Evolutionary conservation across 2,888 invertebrate genomes (phyloP), one percentile per base, ranked within the genome.

Genomic region (Schizaphis graminum): DNA sequence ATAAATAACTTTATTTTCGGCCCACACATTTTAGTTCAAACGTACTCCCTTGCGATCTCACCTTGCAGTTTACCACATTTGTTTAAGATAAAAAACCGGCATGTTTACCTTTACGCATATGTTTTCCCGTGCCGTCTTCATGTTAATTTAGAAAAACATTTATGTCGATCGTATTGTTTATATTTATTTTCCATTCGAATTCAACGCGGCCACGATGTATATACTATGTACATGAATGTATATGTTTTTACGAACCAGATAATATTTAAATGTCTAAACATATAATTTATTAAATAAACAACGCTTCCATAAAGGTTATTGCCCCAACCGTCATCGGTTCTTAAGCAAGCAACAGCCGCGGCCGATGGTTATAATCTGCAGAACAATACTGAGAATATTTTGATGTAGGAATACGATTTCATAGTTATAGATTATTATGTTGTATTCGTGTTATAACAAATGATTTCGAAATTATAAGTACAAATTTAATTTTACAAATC

Each of bases 21-120:
- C 26, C 47, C 53, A 49, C 8, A 28, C 16, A 89, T 89, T 28
- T 57, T 57, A 44, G 89, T 41, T 35, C 13, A 13, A 47, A 90
- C 11, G 28, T 26, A 61, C 47, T 44, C 47, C 44, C 47, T 61
- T 47, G 61, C 5, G 21, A 47, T 10, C n/a, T 61, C 61, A 24
- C 1, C 28, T 89, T 28, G 1, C 47, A 44, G 57, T 16, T 89
- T 10, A 44, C 44, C 21, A 21, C 44, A 28, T 89, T 61, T 44
- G 44, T 89, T 16, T 47, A 90, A 7, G 10, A 47, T 47, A 90
- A 61, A 61, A 90, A 90, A 10, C 61, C 21, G 67, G 24, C 28
- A 67, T 90, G 61, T 90, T 61, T 56, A 88, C 44, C 44, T 89
- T 89, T 91, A 84, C 41, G 84, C 91, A 91, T 28, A 35, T 91